phyloP scores from a whole-genome alignment of 2,888 invertebrate species.

The Synanthedon formicaeformis region DNA sequence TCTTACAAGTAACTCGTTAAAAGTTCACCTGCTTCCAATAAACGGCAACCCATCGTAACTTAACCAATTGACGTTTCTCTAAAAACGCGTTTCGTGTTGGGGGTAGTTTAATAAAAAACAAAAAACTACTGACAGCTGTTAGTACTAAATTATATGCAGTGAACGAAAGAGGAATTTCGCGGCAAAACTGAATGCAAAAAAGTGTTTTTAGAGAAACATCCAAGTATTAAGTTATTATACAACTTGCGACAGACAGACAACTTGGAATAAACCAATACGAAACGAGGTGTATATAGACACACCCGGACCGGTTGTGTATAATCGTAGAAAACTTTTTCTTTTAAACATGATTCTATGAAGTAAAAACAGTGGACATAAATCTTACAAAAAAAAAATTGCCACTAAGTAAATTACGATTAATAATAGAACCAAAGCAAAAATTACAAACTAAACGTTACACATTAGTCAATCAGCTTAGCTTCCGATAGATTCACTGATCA shows the following conservation, averaged over 20 bases:
- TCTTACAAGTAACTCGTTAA: conserved; percentile 68
- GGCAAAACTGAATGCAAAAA: too few relatives aligned
- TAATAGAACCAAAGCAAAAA: conserved; percentile 60
- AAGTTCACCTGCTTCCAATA: conserved; percentile 57
- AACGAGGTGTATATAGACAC: conserved; percentile 28
- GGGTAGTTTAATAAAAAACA: too few relatives aligned
- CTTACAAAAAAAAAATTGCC: conserved; percentile 41
- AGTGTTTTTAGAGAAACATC: too few relatives aligned
- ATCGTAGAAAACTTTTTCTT: conserved; percentile 43
- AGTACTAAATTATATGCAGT: too few relatives aligned
- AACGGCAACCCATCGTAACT: background rate
- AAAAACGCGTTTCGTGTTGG: too few relatives aligned
- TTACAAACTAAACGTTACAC: conserved; percentile 63
- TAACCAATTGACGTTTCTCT: too few relatives aligned
- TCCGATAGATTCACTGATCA: conserved; percentile 47
- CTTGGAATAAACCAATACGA: conserved; percentile 43
- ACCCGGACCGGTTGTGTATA: conserved; percentile 45
- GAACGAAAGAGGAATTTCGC: too few relatives aligned
- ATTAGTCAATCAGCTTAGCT: conserved; percentile 40
- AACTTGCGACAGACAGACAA: too few relatives aligned
- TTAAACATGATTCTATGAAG: conserved; percentile 52
- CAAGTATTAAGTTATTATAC: too few relatives aligned
- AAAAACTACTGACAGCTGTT: too few relatives aligned
- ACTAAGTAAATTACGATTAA: conserved; percentile 65
- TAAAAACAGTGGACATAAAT: conserved; percentile 40